Percentiles rank a stretch among this genome's conserved stretches.
These are phyloP conservation scores for Suillia variegata DNA, from an alignment of 2,888 invertebrate species.

Conservation along the genomic window DNA sequence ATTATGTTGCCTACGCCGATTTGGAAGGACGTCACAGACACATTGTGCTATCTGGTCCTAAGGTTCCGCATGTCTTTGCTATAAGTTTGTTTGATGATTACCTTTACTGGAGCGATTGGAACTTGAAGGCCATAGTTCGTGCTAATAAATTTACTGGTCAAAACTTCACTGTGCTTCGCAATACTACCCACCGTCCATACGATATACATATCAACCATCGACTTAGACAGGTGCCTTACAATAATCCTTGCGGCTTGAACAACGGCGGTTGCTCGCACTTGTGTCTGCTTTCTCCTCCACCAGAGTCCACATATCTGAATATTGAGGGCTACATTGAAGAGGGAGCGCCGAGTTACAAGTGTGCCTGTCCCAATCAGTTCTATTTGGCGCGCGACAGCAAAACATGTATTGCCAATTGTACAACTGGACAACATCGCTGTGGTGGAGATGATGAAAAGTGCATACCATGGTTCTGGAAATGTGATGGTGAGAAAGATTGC, in stretches of 20 bases:
- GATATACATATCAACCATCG: constrained; percentile 93
- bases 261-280: constrained; percentile 97
- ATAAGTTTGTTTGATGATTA: constrained; percentile 91
- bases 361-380: constrained; percentile 96
- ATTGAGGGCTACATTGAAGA: constrained; percentile 81
- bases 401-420: constrained; percentile 94
- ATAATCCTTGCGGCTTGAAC: constrained; percentile 88
- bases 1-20: constrained; percentile 94
- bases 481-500: constrained; percentile 91
- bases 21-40: constrained; percentile 89
- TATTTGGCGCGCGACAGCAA: constrained; percentile 78
- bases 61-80: constrained; percentile 96
- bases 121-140: constrained; percentile 86
- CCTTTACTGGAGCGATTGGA: constrained; percentile 99
- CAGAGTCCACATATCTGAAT: constrained; percentile 75
- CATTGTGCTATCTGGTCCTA: constrained; percentile 76
- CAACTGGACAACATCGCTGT: constrained; percentile 68
- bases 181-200: constrained; percentile 93
- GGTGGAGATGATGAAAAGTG: constrained; percentile 69
- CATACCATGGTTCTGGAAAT: constrained; percentile 84
- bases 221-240: constrained; percentile 80
- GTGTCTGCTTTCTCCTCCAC: constrained; percentile 86
- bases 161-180: constrained; percentile 75
- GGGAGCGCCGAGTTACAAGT: constrained; percentile 78
- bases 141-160: constrained; percentile 91